Conservation (phyloP, 30 jellyfish, hydroid and myxozoan species). For the Cassiopea xamachana region DNA sequence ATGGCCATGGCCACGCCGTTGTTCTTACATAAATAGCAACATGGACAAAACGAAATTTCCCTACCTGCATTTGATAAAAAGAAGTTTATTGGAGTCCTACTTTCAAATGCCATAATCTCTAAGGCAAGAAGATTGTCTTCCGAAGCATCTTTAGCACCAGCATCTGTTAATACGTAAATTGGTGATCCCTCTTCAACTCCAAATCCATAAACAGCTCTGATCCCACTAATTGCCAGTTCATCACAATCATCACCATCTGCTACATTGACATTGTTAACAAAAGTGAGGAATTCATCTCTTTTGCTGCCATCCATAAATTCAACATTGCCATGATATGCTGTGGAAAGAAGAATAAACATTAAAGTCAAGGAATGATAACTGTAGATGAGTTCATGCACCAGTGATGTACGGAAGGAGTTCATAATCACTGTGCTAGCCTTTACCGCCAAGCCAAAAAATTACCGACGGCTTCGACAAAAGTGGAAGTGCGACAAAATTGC, state of each 20-base stretch:
- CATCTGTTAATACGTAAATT: conserved; percentile 68
- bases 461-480: no score
- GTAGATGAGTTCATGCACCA: no score
- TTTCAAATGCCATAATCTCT: conserved; percentile 15
- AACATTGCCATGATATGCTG: conserved; percentile 71
- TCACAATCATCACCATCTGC: conserved; percentile 87
- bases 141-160: conserved; percentile 73
- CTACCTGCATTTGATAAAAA: conserved; percentile 61
- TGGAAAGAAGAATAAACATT: neutral
- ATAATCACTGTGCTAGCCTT: no score
- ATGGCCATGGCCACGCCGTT: no score
- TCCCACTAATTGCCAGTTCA: conserved; percentile 75
- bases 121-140: conserved; percentile 26
- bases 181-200: conserved; percentile 47
- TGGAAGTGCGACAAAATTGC: no score
- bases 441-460: no score
- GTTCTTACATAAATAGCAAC: no score
- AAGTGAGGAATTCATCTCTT: conserved; percentile 15
- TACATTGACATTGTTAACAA: conserved; percentile 29
- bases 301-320: conserved; percentile 14
- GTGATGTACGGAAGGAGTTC: no score
- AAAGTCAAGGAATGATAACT: no score
- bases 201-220: conserved; percentile 41
- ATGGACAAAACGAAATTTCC: neutral
- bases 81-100: conserved; percentile 42